These are phyloP conservation scores for Peucedramus taeniatus DNA, from an alignment of 2,113 vertebrate genomes.

Conservation along the genomic window DNA sequence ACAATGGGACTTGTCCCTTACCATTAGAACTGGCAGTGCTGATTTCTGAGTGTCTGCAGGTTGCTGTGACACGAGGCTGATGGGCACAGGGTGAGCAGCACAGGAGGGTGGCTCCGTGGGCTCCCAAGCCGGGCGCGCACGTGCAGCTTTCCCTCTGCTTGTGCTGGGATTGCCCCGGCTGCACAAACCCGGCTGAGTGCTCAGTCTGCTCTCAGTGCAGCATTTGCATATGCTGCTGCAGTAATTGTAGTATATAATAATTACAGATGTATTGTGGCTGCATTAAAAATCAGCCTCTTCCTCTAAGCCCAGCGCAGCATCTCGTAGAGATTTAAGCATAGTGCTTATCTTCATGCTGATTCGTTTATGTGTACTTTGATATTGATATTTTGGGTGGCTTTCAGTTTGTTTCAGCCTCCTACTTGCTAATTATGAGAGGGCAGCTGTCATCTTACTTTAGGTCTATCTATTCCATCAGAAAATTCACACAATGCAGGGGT, in stretches of 20 bases:
- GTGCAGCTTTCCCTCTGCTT: background rate
- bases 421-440: slow-evolving; percentile 17
- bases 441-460: slow-evolving; percentile 11
- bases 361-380: background rate
- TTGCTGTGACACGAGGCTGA: background rate
- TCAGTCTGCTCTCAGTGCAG: background rate
- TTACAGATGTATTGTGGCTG: slow-evolving; percentile 21
- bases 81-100: background rate
- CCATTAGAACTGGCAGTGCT: slow-evolving; percentile 21
- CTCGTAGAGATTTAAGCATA: background rate
- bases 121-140: background rate
- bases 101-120: background rate
- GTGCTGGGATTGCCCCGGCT: background rate
- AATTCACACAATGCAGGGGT: slow-evolving; percentile 3
- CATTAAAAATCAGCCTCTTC: background rate
- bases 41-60: background rate
- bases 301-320: background rate
- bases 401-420: slow-evolving; percentile 3
- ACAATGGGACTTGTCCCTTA: slow-evolving; percentile 40
- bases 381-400: slow-evolving; percentile 25
- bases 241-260: background rate
- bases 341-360: background rate
- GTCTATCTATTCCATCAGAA: background rate
- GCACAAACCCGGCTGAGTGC: background rate
- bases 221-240: slow-evolving; percentile 1